Base-by-base conservation (phyloP, 2,797 vertebrate genomes). In the Aphelocoma californica region DNA sequence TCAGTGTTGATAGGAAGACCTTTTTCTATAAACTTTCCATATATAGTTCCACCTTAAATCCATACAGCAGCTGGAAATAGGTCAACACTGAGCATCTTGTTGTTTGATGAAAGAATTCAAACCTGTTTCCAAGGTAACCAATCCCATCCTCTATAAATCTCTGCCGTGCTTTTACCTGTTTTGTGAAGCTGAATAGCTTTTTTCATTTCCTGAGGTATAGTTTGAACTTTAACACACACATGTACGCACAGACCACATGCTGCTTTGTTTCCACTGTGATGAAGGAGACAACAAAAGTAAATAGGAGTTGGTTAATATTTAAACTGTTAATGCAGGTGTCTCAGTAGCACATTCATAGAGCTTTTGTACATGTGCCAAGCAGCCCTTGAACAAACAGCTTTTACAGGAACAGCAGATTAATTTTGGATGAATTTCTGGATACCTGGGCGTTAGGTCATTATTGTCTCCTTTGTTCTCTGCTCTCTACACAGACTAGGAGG, bases 101-200 rank as follows among this genome's bases (percentile, higher is more conserved):
- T 95, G 42, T 97, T 95, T 96, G 89, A 97, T 95, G 54, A 96
- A 96, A 96, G 91, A 96, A 95, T 94, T 92, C 86, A 93, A 85
- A 95, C 84, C 91, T 93, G 96, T 98, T 98, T 97, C 97, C 96
- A 97, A 90, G 97, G 97, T 95, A 97, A 98, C 97, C 85, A 94
- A 23, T 92, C 64, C 57, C 57, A 78, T 97, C 58, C 71, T 94
- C 80, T 93, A 73, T 77, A 96, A 97, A 96, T 81, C 90, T 93
- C 89, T 95, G 57, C 21, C 4, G 2, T 84, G 78, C n/a, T 95
- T 95, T 65, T 86, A 94, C 94, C 90, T 96, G 77, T 90, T 95
- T 93, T 65, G 51, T 86, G 58, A 82, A 95, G 77, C 77, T 90
- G 88, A 96, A 73, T 90, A 34, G 64, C 15, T 87, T 88, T 89